phyloP scores from a whole-genome alignment of 2,113 vertebrate species.

The Platycercus adscitus region DNA sequence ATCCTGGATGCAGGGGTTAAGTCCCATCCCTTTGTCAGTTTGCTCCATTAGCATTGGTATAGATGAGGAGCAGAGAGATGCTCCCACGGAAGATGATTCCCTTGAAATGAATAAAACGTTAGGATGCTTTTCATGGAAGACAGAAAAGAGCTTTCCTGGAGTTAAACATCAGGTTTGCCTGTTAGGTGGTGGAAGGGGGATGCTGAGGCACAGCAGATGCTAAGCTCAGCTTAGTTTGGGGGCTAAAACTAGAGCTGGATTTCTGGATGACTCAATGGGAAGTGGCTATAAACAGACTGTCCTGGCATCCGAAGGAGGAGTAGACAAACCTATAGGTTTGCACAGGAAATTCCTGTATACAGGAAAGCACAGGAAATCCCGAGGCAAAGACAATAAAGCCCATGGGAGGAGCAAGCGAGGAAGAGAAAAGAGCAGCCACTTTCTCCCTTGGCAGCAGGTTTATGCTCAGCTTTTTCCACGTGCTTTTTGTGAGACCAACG shows the following conservation, averaged over 20 bases:
- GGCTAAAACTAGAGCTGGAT: neutral
- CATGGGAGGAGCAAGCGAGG: neutral
- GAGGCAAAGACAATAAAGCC: neutral
- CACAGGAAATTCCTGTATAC: slow-evolving; percentile 35
- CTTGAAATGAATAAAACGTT: neutral
- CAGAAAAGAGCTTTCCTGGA: neutral
- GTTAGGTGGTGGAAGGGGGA: neutral
- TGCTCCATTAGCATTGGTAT: neutral
- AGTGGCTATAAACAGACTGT: neutral
- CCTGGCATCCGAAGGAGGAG: neutral
- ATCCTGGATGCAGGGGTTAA: neutral
- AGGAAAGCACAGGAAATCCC: slow-evolving; percentile 10
- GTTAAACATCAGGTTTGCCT: neutral
- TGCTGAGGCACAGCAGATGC: neutral
- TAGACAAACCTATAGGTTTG: neutral
- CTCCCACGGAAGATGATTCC: neutral
- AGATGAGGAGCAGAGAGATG: neutral
- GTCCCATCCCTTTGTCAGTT: neutral
- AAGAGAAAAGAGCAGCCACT: neutral
- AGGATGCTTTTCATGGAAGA: neutral
- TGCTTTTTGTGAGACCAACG: neutral
- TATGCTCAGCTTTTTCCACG: neutral
- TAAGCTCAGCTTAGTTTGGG: neutral
- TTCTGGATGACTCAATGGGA: neutral
- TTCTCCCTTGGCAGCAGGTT: neutral